These are phyloP conservation scores for Macrochelys suwanniensis DNA, from an alignment of 2,797 vertebrate genomes.

Conservation along the genomic window DNA sequence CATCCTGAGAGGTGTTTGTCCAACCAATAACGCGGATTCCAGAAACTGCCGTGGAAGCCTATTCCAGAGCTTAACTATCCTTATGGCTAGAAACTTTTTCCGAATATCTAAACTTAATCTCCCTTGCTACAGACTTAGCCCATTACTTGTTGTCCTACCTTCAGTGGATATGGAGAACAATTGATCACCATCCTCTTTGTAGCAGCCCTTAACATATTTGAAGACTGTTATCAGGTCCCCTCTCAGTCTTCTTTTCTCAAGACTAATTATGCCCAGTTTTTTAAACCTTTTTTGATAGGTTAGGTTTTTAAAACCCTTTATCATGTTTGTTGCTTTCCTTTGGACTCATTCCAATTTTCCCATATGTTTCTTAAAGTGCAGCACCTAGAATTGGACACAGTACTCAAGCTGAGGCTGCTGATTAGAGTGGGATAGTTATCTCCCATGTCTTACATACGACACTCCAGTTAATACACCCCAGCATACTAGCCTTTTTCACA, in stretches of 20 bases:
- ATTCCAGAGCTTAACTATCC: background rate
- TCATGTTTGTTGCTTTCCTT: background rate
- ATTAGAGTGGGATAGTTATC: background rate
- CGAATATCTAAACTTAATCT: too few relatives aligned
- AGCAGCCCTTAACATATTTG: background rate
- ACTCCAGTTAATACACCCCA: background rate
- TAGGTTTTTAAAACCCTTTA: background rate
- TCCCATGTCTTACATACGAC: background rate
- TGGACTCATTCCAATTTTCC: background rate
- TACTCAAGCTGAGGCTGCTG: too few relatives aligned
- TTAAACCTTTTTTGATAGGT: background rate
- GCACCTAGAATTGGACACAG: background rate
- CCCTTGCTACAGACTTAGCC: background rate
- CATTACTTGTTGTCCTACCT: background rate
- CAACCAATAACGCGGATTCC: background rate
- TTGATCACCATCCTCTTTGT: background rate
- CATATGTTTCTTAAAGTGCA: background rate
- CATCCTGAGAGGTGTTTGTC: background rate
- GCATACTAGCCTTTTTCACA: background rate
- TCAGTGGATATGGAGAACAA: background rate
- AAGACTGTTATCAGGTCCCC: background rate
- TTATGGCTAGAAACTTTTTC: background rate
- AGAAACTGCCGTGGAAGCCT: background rate
- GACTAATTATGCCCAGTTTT: background rate
- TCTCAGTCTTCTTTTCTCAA: background rate